Evolutionary conservation across 2,888 invertebrate genomes (phyloP).

Genomic region (Agrotis exclamationis): DNA sequence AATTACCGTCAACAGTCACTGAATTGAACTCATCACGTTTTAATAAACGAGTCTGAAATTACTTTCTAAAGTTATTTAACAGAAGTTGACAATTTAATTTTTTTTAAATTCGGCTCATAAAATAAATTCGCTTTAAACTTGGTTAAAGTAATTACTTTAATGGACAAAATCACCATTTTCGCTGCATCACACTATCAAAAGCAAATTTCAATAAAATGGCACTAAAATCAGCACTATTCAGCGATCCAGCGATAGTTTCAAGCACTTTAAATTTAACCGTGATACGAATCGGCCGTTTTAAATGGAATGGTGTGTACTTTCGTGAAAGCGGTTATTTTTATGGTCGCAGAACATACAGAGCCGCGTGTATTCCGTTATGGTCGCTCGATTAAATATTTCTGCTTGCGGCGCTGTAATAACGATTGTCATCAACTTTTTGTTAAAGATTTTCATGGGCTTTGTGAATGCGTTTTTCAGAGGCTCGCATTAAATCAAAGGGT

Average conservation of each 20-base stretch:
- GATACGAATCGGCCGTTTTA: constrained; percentile 47
- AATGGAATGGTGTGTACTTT: constrained; percentile 49
- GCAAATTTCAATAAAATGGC: constrained; percentile 48
- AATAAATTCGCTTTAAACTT: constrained; percentile 7
- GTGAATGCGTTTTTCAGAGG: constrained; percentile 12
- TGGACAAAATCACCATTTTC: constrained; percentile 5
- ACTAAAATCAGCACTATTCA: constrained; percentile 44
- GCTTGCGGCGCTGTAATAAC: constrained; percentile 31
- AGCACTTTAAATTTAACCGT: constrained; percentile 46
- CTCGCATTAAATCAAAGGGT: constrained; percentile 17
- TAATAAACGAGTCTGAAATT: neutral
- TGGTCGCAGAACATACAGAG: constrained; percentile 48
- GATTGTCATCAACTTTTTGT: constrained; percentile 49
- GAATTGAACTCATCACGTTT: neutral
- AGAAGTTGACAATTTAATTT: neutral
- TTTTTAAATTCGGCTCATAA: neutral
- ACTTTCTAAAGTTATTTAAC: neutral
- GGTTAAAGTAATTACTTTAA: constrained; percentile 11
- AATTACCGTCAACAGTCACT: neutral
- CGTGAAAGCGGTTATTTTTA: constrained; percentile 58
- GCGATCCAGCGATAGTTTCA: constrained; percentile 41
- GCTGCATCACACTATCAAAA: constrained; percentile 18
- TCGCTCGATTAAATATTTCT: constrained; percentile 50
- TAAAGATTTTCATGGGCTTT: constrained; percentile 29
- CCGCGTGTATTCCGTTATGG: constrained; percentile 5